Evolutionary conservation across 2,113 vertebrate species (phyloP).

Genomic region (Poeciliopsis prolifica): DNA sequence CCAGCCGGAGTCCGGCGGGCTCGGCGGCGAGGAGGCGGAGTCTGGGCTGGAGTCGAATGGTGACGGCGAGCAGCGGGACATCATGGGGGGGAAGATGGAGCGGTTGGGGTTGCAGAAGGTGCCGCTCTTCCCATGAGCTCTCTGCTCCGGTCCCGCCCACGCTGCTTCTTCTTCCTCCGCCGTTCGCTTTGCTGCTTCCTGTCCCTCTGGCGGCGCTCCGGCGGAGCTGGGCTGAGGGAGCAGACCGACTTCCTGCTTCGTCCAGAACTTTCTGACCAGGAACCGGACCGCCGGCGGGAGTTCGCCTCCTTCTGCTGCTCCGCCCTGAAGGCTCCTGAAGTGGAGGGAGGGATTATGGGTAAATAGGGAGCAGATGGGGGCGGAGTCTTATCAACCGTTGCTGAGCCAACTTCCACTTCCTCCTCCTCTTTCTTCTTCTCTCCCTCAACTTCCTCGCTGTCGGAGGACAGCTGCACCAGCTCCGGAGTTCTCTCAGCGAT

Average conservation of each 20-base stretch:
- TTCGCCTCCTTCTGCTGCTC: background rate
- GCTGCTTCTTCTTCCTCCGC: constrained; percentile 12
- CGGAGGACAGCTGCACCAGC: constrained; percentile 90
- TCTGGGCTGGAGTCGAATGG: constrained; percentile 28
- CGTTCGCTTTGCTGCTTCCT: background rate
- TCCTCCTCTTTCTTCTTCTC: constrained; percentile 62
- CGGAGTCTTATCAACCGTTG: background rate
- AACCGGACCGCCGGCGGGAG: background rate
- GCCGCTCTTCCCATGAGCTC: constrained; percentile 31
- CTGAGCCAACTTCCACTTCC: background rate
- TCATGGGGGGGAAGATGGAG: constrained; percentile 58
- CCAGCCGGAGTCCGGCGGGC: constrained; percentile 25
- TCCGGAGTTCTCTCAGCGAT: constrained; percentile 91
- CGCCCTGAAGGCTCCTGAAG: constrained; percentile 8
- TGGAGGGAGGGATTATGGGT: constrained; percentile 59
- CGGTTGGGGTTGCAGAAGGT: constrained; percentile 53
- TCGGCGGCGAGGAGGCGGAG: constrained; percentile 28
- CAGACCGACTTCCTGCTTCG: constrained; percentile 32
- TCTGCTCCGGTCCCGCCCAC: constrained; percentile 4
- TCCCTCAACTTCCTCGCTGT: constrained; percentile 82
- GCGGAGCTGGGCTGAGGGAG: constrained; percentile 12
- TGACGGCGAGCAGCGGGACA: constrained; percentile 35
- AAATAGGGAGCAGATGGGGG: background rate
- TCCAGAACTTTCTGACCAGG: constrained; percentile 22
- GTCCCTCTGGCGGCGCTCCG: background rate